Evolutionary conservation across 37 sponge, comb jelly and placozoan species (phyloP).

Genomic region (Amphimedon queenslandica): DNA sequence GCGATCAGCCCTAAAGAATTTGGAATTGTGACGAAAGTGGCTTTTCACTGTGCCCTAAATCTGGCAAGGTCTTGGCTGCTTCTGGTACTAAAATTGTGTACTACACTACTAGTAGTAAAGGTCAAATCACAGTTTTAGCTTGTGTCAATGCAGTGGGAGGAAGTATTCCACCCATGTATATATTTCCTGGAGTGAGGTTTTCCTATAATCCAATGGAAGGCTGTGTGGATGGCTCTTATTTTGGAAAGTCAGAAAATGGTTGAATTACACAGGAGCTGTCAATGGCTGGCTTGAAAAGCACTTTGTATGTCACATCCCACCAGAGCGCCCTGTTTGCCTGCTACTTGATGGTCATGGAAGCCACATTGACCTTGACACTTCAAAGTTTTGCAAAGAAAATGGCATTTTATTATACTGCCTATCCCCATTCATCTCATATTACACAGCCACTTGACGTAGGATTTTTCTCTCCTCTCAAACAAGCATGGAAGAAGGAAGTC

Average conservation of each 20-base stretch:
- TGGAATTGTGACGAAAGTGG: slow-evolving; percentile 49
- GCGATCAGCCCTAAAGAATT: slow-evolving; percentile 6
- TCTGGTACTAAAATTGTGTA: not conserved
- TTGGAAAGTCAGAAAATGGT: slow-evolving; percentile 35
- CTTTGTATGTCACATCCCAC: slow-evolving; percentile 6
- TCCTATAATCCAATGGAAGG: slow-evolving; percentile 42
- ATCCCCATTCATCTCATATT: not conserved
- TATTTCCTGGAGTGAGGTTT: slow-evolving; percentile 29
- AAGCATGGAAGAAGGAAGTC: not conserved
- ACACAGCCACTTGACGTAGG: slow-evolving; percentile 21
- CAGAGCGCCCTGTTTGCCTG: slow-evolving; percentile 8
- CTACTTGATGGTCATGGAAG: slow-evolving; percentile 27
- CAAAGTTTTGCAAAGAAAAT: slow-evolving; percentile 20
- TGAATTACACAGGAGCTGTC: slow-evolving; percentile 34
- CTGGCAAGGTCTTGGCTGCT: slow-evolving; percentile 16
- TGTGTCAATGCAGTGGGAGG: slow-evolving; percentile 29
- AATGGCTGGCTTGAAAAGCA: slow-evolving; percentile 54
- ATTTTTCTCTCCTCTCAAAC: slow-evolving; percentile 1
- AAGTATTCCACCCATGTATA: slow-evolving; percentile 30
- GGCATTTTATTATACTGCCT: slow-evolving; percentile 22
- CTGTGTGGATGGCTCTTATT: slow-evolving; percentile 30
- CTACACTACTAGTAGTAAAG: slow-evolving; percentile 12
- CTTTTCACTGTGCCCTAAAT: slow-evolving; percentile 24
- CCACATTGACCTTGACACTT: slow-evolving; percentile 33
- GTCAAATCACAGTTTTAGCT: slow-evolving; percentile 40